Percentiles rank a stretch among this genome's conserved stretches.
These are phyloP conservation scores for Hipposideros armiger DNA, from an alignment of 2,113 vertebrate genomes.

Conservation along the genomic window DNA sequence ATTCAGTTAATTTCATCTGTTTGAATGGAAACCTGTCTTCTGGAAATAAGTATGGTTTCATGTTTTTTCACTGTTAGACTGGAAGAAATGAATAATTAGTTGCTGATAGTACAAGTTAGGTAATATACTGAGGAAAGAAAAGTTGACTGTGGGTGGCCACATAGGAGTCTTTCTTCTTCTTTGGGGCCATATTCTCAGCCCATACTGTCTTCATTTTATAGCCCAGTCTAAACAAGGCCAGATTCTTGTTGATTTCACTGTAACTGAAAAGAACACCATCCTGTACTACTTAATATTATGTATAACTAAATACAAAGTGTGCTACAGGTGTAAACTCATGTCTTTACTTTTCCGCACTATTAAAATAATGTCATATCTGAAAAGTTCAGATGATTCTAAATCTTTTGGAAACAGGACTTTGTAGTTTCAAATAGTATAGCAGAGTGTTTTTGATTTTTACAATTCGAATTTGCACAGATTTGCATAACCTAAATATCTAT, in stretches of 20 bases:
- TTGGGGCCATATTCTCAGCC: slow-evolving; percentile 11
- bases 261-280: slow-evolving; percentile 2
- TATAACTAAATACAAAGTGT: slow-evolving; percentile 39
- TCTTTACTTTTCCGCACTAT: slow-evolving; percentile 24
- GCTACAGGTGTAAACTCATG: background rate
- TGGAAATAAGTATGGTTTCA: background rate
- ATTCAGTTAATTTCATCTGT: slow-evolving; percentile 46
- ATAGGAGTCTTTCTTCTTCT: slow-evolving; percentile 43
- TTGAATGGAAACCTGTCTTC: slow-evolving; percentile 53
- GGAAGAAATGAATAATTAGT: slow-evolving; percentile 55
- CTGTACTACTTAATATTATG: background rate
- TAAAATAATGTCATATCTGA: slow-evolving; percentile 29
- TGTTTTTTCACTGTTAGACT: slow-evolving; percentile 60
- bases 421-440: slow-evolving; percentile 56
- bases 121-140: slow-evolving; percentile 43
- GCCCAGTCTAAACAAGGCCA: background rate
- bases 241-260: slow-evolving; percentile 46
- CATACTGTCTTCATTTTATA: slow-evolving; percentile 26
- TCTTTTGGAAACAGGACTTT: slow-evolving; percentile 54
- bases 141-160: background rate
- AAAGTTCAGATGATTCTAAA: slow-evolving; percentile 22
- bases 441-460: slow-evolving; percentile 39
- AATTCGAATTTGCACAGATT: slow-evolving; percentile 17
- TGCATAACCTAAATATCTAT: background rate
- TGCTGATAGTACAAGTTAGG: slow-evolving; percentile 56